Evolutionary conservation across 2,888 invertebrate genomes (phyloP).

Genomic region (Tipula lateralis): DNA sequence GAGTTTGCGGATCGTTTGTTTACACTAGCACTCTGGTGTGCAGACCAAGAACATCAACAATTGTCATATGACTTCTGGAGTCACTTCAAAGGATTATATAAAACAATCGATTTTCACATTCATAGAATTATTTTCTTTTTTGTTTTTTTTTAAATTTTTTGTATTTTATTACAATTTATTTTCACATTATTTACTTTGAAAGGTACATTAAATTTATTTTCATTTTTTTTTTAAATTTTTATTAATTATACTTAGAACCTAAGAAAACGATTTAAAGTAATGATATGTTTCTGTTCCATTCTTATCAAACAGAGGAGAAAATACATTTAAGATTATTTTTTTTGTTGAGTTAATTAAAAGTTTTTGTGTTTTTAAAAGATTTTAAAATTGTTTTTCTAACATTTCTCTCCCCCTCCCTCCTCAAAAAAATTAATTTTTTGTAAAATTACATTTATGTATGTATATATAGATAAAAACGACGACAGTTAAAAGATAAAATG

Average conservation of each 20-base stretch:
- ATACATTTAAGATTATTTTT: not conserved
- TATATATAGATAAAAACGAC: not conserved
- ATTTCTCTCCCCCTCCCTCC: not conserved
- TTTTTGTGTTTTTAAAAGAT: not conserved
- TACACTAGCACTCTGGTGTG: too few relatives aligned
- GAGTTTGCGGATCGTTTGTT: too few relatives aligned
- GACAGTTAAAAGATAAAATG: not conserved
- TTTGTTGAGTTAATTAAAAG: not conserved
- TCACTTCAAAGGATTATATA: not conserved
- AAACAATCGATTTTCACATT: not conserved
- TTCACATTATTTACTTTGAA: slow-evolving; percentile 11
- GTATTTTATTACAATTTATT: not conserved
- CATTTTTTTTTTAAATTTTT: not conserved
- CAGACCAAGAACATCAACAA: too few relatives aligned
- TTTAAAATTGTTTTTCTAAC: not conserved
- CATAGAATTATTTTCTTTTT: not conserved
- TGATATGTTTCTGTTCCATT: slow-evolving; percentile 19
- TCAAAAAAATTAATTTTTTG: not conserved
- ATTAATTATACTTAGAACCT: not conserved
- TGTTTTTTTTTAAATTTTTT: not conserved
- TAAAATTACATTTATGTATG: not conserved
- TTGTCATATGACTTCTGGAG: too few relatives aligned
- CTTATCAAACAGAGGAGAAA: not conserved
- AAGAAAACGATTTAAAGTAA: not conserved
- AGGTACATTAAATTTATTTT: slow-evolving; percentile 5